Evolutionary conservation across 2,797 vertebrate genomes (phyloP), one percentile per base, ranked within the genome.

Genomic region (Decapterus maruadsi): DNA sequence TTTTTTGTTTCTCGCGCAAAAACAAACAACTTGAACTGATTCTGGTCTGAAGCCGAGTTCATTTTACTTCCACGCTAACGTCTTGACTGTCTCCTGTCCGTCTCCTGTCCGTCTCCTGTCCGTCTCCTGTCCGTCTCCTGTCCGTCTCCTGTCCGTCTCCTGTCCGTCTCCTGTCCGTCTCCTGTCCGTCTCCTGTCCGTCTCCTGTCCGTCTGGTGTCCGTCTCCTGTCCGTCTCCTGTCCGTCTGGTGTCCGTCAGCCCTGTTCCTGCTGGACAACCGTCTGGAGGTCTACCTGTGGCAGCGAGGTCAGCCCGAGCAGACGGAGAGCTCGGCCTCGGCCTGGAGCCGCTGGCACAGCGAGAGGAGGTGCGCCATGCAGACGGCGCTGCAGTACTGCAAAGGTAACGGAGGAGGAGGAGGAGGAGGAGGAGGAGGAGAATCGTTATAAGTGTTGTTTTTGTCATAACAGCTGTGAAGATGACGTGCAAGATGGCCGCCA

Each of bases 231-330:
- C n/a, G n/a, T n/a, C n/a, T n/a, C n/a, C n/a, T n/a, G n/a, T n/a
- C n/a, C n/a, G n/a, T n/a, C n/a, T n/a, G 0, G 10, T 88, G 16
- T 77, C 54, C 20, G 14, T 26, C 80, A 96, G 96, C 94, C 46
- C 81, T 96, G 64, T 96, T 96, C 87, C 86, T 96, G 42, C 87
- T 96, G 2, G 96, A 96, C 84, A 96, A 96, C 86, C 92, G 82
- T 20, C 86, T 96, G 85, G 95, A 96, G 89, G 94, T 96, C 34
- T 96, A 96, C 88, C 87, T 96, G 87, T 96, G 96, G 96, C 94
- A 96, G 89, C 87, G 93, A 68, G 86, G 81, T 76, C 86, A 90
- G 63, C 74, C 85, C 0, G 85, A 87, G 51, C 88, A 87, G 63
- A 84, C 77, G 0, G 91, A 93, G 72, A 69, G 74, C 79, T 86